Evolutionary conservation across 2,113 vertebrate genomes (phyloP).

Genomic region (Ictalurus furcatus): DNA sequence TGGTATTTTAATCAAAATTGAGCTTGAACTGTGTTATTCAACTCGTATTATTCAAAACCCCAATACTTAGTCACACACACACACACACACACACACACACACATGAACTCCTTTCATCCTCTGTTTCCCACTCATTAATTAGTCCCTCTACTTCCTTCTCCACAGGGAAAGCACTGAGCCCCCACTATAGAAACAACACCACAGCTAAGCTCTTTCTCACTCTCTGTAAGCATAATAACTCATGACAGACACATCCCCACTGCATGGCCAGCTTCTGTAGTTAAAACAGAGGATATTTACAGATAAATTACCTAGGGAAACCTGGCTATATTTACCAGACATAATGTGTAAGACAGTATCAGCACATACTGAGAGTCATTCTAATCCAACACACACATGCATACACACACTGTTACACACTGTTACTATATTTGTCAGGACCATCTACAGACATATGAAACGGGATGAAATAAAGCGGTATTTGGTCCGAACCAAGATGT

Average conservation of each 20-base stretch:
- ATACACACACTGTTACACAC: neutral
- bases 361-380: conserved; percentile 3
- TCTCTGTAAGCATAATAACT: conserved; percentile 4
- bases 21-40: neutral
- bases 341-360: neutral
- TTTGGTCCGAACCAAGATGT: neutral
- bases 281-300: conserved; percentile 8
- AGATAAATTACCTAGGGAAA: neutral
- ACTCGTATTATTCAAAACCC: neutral
- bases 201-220: conserved; percentile 9
- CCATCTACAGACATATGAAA: too few relatives aligned
- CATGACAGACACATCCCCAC: neutral
- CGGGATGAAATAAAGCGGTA: too few relatives aligned
- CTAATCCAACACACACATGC: neutral
- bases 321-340: neutral
- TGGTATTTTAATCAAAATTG: neutral
- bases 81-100: conserved; percentile 23
- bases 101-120: conserved; percentile 36
- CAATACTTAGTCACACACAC: conserved; percentile 36
- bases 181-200: conserved; percentile 1
- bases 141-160: conserved; percentile 30
- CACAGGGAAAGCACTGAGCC: conserved; percentile 14
- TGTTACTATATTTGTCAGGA: neutral
- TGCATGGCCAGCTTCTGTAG: neutral
- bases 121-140: conserved; percentile 40